Percentiles rank a stretch among this genome's conserved stretches.
These are phyloP conservation scores for Zoanthus sociatus DNA, from an alignment of 92 coral and sea anemone species.

Conservation along the genomic window DNA sequence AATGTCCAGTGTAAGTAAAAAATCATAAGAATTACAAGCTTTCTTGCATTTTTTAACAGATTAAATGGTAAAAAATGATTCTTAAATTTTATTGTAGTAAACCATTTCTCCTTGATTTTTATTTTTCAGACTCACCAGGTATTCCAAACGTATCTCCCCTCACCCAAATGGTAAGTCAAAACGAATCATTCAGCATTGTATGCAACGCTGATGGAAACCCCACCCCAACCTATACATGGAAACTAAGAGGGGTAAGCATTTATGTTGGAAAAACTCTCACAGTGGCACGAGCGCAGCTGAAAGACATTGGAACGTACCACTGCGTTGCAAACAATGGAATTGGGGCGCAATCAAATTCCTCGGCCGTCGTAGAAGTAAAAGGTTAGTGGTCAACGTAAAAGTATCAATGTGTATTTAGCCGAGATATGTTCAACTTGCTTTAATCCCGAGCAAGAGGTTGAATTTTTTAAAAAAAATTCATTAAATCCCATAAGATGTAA, in stretches of 20 bases:
- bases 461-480: too few relatives aligned
- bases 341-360: constrained; percentile 30
- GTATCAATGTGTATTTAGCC: too few relatives aligned
- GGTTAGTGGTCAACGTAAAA: constrained; percentile 17
- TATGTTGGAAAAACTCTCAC: constrained; percentile 36
- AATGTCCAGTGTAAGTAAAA: constrained; percentile 64
- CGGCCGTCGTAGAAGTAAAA: constrained; percentile 33
- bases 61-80: too few relatives aligned
- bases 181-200: constrained; percentile 38
- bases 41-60: too few relatives aligned
- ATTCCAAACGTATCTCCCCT: constrained; percentile 13
- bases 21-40: too few relatives aligned
- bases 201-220: constrained; percentile 72
- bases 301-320: constrained; percentile 51
- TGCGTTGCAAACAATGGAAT: constrained; percentile 71
- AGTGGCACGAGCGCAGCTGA: neutral
- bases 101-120: too few relatives aligned
- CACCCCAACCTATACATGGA: constrained; percentile 59
- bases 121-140: neutral
- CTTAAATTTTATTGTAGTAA: too few relatives aligned
- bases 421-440: too few relatives aligned
- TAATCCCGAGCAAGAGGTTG: too few relatives aligned
- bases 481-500: too few relatives aligned
- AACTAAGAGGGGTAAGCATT: constrained; percentile 11
- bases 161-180: constrained; percentile 52